A percentile compares a stretch with the other conserved stretches of the same genome.
phyloP scores from a whole-genome alignment of 2,113 vertebrate genomes.

The Lagopus muta region DNA sequence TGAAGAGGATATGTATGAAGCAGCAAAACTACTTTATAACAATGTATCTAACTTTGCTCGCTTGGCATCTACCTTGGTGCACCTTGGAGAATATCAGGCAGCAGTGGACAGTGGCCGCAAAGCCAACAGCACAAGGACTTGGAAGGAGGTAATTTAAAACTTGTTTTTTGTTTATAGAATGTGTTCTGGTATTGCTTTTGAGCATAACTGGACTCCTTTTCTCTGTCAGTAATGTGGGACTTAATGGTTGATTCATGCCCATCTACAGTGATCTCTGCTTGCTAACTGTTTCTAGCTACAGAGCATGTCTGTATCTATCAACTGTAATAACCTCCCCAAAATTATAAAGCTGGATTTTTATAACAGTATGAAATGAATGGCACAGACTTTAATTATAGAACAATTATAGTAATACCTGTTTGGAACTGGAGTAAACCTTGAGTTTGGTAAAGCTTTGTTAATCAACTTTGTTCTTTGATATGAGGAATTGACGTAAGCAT shows the following conservation, averaged over 20 bases:
- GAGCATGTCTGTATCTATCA: background rate
- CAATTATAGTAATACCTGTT: background rate
- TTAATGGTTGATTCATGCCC: background rate
- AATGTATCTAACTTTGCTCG: slow-evolving; percentile 91
- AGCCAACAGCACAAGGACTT: slow-evolving; percentile 90
- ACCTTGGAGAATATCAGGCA: slow-evolving; percentile 90
- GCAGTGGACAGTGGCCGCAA: slow-evolving; percentile 92
- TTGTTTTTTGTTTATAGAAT: background rate
- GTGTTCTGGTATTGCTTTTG: background rate
- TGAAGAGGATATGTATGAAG: slow-evolving; percentile 89
- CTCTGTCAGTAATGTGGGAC: background rate
- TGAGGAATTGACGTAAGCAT: background rate
- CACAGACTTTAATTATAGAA: background rate
- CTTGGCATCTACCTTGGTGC: slow-evolving; percentile 89
- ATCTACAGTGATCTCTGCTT: background rate
- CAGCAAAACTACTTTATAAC: slow-evolving; percentile 89
- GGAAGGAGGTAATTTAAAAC: slow-evolving; percentile 87
- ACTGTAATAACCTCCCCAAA: background rate
- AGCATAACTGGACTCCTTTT: background rate
- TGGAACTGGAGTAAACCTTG: background rate
- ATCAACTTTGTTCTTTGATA: background rate
- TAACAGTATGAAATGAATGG: background rate
- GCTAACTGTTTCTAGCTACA: background rate
- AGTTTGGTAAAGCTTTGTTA: background rate
- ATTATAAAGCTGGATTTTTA: background rate